phyloP scores from a whole-genome alignment of 1,140 invertebrate genomes.

The Zaprionus africanus region DNA sequence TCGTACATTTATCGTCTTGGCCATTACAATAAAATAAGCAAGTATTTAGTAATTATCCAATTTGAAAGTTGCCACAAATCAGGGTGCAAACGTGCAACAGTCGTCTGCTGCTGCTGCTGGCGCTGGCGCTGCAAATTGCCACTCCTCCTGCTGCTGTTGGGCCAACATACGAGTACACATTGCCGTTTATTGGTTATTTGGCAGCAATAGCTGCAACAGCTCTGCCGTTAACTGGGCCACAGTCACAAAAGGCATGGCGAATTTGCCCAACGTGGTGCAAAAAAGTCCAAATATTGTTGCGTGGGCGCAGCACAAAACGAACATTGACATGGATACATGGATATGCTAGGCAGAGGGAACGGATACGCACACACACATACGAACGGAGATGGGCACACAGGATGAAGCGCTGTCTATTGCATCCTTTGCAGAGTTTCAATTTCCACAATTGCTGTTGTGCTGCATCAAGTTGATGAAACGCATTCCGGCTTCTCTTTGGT shows the following conservation, averaged over 20 bases:
- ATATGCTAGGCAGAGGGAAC: neutral
- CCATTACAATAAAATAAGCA: conserved; percentile 82
- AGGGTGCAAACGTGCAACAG: conserved; percentile 65
- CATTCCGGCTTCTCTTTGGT: conserved; percentile 57
- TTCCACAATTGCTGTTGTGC: conserved; percentile 52
- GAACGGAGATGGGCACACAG: neutral
- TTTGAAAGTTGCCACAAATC: conserved; percentile 78
- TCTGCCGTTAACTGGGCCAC: conserved; percentile 55
- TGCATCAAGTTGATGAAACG: conserved; percentile 62
- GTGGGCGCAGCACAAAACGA: conserved; percentile 7
- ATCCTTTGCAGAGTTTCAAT: conserved; percentile 70
- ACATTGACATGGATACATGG: neutral
- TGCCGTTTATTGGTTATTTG: conserved; percentile 45
- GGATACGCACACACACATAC: no score
- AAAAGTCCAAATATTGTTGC: conserved; percentile 18
- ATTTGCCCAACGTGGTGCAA: conserved; percentile 29
- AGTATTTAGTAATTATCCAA: conserved; percentile 82
- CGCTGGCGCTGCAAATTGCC: neutral
- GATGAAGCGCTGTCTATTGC: conserved; percentile 50
- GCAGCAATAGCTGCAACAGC: conserved; percentile 10
- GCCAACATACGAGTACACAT: neutral
- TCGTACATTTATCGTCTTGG: conserved; percentile 80
- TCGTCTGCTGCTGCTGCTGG: conserved; percentile 1
- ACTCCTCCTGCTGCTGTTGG: neutral
- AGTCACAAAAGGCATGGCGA: conserved; percentile 52